These are phyloP conservation scores for Blennius ocellaris DNA, from an alignment of 2,113 vertebrate species.

Conservation along the genomic window DNA sequence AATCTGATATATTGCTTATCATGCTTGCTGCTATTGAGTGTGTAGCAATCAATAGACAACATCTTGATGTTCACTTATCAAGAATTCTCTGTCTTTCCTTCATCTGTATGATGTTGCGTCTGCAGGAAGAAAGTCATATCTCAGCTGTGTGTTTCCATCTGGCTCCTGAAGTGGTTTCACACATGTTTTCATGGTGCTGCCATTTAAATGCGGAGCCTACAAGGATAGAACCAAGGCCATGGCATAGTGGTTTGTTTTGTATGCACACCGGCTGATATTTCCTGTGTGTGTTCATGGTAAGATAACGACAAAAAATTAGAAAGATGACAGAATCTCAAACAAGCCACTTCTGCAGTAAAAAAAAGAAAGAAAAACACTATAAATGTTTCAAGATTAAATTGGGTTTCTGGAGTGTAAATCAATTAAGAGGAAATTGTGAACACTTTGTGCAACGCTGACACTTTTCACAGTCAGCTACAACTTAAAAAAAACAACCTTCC, in stretches of 20 bases:
- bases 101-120: background rate
- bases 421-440: background rate
- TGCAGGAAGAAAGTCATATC: background rate
- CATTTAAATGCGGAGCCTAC: background rate
- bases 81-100: background rate
- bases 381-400: background rate
- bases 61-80: background rate
- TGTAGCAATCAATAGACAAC: background rate
- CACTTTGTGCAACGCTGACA: no score
- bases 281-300: background rate
- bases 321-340: background rate
- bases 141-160: background rate
- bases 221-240: background rate
- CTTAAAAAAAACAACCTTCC: conserved; percentile 14
- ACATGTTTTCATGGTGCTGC: background rate
- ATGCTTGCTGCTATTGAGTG: background rate
- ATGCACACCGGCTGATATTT: background rate
- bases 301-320: background rate
- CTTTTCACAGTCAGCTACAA: background rate
- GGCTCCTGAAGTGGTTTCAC: conserved; percentile 14
- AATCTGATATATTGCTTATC: no score
- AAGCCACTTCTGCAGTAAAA: conserved; percentile 3
- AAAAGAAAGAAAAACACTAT: background rate
- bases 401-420: background rate
- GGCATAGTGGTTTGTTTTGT: conserved; percentile 1